These are phyloP conservation scores for Falco concolor DNA, from an alignment of 2,797 vertebrate species.

Conservation along the genomic window DNA sequence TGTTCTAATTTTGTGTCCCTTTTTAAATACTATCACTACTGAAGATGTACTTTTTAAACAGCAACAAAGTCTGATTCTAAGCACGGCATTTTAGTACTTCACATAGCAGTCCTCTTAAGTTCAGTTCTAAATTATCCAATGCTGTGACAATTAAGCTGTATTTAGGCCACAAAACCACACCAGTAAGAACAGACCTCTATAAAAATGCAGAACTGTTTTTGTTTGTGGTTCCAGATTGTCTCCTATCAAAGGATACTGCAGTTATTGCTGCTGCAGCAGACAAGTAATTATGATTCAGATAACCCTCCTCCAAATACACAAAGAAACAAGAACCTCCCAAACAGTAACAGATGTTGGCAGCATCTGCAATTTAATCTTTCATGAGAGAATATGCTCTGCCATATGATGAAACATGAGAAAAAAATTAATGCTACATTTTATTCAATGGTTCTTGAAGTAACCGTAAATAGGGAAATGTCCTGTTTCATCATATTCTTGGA, in stretches of 20 bases:
- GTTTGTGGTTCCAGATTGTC: not conserved
- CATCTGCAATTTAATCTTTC: not conserved
- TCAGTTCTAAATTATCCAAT: not conserved
- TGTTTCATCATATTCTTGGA: not conserved
- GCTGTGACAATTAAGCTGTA: not conserved
- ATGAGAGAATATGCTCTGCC: not conserved
- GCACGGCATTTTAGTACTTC: not conserved
- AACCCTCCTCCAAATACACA: not conserved
- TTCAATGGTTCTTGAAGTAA: not conserved
- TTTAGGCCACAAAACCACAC: constrained; percentile 9
- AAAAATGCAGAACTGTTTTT: not conserved
- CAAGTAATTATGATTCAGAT: not conserved
- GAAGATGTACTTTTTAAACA: not conserved
- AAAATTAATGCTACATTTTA: not conserved
- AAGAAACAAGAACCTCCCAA: not conserved
- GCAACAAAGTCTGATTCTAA: not conserved
- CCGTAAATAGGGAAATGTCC: not conserved
- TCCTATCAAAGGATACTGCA: not conserved
- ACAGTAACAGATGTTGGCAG: not conserved
- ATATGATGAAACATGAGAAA: not conserved
- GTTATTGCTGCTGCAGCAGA: not conserved
- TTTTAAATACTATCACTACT: not conserved
- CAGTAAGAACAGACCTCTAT: not conserved
- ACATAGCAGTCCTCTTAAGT: not conserved
- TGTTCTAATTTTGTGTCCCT: not conserved